Percentiles rank a stretch among this genome's conserved stretches.
phyloP scores from a whole-genome alignment of 1,140 invertebrate genomes.

The Trichonephila clavata region DNA sequence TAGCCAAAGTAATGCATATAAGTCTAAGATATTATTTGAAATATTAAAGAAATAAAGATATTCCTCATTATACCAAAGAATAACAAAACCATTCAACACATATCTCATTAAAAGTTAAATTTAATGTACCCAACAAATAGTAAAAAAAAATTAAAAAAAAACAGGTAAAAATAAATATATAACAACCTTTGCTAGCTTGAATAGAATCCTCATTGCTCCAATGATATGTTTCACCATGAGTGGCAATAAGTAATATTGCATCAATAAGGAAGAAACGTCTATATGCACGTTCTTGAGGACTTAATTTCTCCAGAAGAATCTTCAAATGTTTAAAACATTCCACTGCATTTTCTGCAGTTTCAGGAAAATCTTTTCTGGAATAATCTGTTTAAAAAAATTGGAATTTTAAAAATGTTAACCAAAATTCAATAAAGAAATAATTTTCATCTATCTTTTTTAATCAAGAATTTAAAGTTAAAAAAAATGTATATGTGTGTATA shows the following conservation, averaged over 20 bases:
- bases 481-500: no score
- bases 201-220: slow-evolving; percentile 33
- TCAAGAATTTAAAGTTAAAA: no score
- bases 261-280: background rate
- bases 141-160: no score
- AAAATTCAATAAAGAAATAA: background rate
- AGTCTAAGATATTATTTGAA: no score
- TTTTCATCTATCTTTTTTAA: no score
- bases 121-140: background rate
- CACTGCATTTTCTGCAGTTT: slow-evolving; percentile 30
- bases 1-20: no score
- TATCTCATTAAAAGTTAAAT: background rate
- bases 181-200: background rate
- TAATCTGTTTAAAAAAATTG: slow-evolving; percentile 29
- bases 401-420: background rate
- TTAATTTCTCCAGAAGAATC: background rate
- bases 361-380: slow-evolving; percentile 24
- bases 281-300: background rate
- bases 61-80: no score
- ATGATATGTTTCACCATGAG: slow-evolving; percentile 5
- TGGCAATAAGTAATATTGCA: slow-evolving; percentile 43
- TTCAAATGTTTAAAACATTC: slow-evolving; percentile 18
- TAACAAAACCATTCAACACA: no score
- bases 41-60: no score
- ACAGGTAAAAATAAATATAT: background rate